Base-by-base conservation (phyloP, 2,113 vertebrate species). In the Ceyx melanurus region DNA sequence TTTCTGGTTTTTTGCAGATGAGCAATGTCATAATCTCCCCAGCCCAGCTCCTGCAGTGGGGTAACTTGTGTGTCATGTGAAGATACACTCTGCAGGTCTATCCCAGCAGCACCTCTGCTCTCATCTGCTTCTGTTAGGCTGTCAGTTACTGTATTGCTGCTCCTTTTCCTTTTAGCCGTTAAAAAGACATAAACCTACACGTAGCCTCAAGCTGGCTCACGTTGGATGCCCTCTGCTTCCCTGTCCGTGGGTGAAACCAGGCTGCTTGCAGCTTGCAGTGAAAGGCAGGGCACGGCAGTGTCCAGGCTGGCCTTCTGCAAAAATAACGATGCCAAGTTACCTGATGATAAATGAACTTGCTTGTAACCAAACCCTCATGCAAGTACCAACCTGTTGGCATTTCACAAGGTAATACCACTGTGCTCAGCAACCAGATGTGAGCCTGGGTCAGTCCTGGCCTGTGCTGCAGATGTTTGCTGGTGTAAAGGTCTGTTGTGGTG, bases 261-360 rank as follows among this genome's bases (percentile, higher is more conserved):
- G 5, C 13, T 0, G 0, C 42, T 85, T 65, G 50, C 45, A 70
- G 51, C 0, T 0, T 23, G 40, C 40, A 77, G 61, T 33, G 29
- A 40, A 75, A 33, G 37, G 23, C 11, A 10, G 37, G 37, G 23
- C 11, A 10, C 12, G 86, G 75, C 35, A 74, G 51, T 1, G 7
- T 77, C 51, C 60, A 56, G 43, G 56, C 42, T 67, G 46, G 50
- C 68, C 35, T 45, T 54, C 35, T 58, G 19, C 50, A 68, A 62
- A 71, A 76, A 48, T 37, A 77, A 29, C 2, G 0, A 22, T 57
- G 43, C 57, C 17, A 33, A 71, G n/a, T 83, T 81, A 77, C 62
- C 72, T 25, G 35, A 17, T 66, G 25, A 16, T 89, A 60, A 48
- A 53, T 29, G 8, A 83, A 65, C 45, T 83, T 37, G 5, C 51